These are phyloP conservation scores for Antheraea yamamai DNA, from an alignment of 2,888 invertebrate species.

Conservation along the genomic window DNA sequence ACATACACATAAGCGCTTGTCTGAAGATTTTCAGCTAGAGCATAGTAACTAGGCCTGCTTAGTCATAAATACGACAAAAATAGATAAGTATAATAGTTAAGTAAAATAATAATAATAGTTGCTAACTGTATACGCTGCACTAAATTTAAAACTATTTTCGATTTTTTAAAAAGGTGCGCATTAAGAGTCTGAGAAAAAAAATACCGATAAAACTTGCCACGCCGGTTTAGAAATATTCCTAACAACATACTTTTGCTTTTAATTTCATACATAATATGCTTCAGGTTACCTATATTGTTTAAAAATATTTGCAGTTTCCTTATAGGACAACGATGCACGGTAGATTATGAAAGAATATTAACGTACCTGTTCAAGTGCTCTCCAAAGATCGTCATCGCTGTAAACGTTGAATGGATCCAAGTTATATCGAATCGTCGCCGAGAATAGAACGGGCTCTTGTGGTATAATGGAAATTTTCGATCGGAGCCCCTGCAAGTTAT, in stretches of 20 bases:
- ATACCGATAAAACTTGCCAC: neutral
- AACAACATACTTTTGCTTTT: neutral
- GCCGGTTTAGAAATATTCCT: neutral
- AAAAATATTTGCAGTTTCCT: constrained; percentile 1
- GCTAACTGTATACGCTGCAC: too few relatives aligned
- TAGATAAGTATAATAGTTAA: too few relatives aligned
- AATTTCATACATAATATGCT: neutral
- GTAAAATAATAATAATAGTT: too few relatives aligned
- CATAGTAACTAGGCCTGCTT: neutral
- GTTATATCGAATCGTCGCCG: constrained; percentile 85
- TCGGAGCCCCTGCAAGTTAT: constrained; percentile 79
- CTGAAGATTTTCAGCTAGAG: neutral
- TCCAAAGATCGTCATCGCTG: constrained; percentile 86
- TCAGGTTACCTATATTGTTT: neutral
- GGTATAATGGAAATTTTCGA: constrained; percentile 85
- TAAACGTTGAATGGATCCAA: constrained; percentile 89
- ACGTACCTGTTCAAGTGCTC: constrained; percentile 86
- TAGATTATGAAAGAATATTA: neutral
- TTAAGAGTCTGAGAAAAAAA: too few relatives aligned
- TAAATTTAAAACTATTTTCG: too few relatives aligned
- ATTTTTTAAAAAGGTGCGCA: too few relatives aligned
- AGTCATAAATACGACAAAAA: too few relatives aligned
- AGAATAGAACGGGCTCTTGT: constrained; percentile 92
- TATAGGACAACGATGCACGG: neutral
- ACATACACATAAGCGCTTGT: neutral